phyloP scores from a whole-genome alignment of 1,140 invertebrate species.

The Drosophila ercepeae region DNA sequence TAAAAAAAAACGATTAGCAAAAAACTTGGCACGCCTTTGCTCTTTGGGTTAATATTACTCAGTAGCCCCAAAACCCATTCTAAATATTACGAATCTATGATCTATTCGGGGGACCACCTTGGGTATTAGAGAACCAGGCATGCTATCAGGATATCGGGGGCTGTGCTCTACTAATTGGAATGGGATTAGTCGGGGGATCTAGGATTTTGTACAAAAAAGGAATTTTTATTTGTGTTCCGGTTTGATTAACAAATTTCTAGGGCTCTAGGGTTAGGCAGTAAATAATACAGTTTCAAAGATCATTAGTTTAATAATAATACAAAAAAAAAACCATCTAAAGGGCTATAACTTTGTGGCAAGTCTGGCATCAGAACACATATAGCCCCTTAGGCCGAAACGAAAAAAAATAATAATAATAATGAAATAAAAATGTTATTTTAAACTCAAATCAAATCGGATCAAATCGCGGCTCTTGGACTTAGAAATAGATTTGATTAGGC shows the following conservation, averaged over 20 bases:
- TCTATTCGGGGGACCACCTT: not conserved
- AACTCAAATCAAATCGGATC: conserved; percentile 13
- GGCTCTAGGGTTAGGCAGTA: conserved; percentile 47
- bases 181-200: conserved; percentile 2
- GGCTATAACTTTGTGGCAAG: not conserved
- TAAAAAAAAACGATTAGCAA: conserved; percentile 50
- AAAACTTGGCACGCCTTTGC: conserved; percentile 10
- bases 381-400: not conserved
- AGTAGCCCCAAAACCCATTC: conserved; percentile 17
- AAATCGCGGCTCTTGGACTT: conserved; percentile 7
- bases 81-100: not conserved
- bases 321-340: conserved; percentile 21
- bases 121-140: not conserved
- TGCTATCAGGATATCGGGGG: not conserved
- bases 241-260: conserved; percentile 37
- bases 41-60: conserved; percentile 52
- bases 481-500: conserved; percentile 36
- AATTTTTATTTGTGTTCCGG: conserved; percentile 1
- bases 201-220: conserved; percentile 11
- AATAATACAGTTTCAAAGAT: conserved; percentile 44
- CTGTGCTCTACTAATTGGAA: not conserved
- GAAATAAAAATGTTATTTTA: conserved; percentile 23
- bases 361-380: not conserved
- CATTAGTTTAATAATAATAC: conserved; percentile 45
- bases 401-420: conserved; percentile 9